Percentiles rank a stretch among this genome's conserved stretches.
phyloP scores from a whole-genome alignment of 2,797 vertebrate species.

The Coilia nasus region DNA sequence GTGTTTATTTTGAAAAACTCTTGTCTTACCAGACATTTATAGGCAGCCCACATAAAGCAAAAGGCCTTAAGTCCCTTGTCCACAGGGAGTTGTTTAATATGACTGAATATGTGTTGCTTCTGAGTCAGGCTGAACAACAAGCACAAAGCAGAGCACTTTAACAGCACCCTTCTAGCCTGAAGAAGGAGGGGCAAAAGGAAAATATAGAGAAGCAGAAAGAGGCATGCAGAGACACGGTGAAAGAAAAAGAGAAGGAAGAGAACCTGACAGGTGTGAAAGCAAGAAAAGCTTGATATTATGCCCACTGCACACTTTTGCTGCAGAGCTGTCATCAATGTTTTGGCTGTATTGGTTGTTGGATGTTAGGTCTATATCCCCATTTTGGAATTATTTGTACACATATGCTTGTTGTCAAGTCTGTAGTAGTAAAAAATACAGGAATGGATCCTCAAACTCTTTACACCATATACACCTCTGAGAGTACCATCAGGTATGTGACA shows the following conservation, averaged over 20 bases:
- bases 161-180: neutral
- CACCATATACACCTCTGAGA: no score
- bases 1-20: slow-evolving; percentile 51
- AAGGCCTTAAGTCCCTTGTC: slow-evolving; percentile 30
- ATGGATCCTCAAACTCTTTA: no score
- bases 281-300: neutral
- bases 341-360: no score
- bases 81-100: slow-evolving; percentile 26
- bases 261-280: slow-evolving; percentile 44
- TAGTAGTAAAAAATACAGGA: no score
- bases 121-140: slow-evolving; percentile 42
- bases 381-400: no score
- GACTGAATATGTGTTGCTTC: slow-evolving; percentile 28
- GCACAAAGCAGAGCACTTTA: slow-evolving; percentile 27
- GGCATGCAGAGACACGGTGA: no score
- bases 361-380: no score
- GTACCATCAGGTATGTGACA: no score
- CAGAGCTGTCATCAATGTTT: no score
- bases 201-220: no score
- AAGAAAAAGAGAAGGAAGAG: slow-evolving; percentile 15
- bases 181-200: slow-evolving; percentile 13
- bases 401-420: no score
- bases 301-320: no score
- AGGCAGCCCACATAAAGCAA: slow-evolving; percentile 48
- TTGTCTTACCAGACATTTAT: slow-evolving; percentile 54